Conservation (phyloP, 2,797 vertebrate species). For the Acanthurus tractus region DNA sequence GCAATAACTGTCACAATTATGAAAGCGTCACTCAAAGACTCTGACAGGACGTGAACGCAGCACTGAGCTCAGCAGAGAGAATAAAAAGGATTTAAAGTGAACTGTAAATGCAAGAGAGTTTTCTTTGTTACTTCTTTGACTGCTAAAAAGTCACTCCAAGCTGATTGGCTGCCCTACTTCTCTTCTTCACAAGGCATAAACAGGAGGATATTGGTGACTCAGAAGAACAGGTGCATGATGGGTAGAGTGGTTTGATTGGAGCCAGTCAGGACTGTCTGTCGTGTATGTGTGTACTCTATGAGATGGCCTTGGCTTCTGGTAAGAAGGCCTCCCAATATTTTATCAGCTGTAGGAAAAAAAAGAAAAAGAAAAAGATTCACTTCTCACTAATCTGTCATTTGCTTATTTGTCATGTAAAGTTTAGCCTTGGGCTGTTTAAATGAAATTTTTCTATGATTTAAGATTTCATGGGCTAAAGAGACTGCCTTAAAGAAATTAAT, state of each 20-base stretch:
- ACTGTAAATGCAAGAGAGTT: background rate
- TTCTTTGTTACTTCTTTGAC: background rate
- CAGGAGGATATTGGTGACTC: conserved; percentile 63
- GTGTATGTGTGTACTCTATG: conserved; percentile 78
- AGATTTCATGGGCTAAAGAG: too few relatives aligned
- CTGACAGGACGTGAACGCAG: conserved; percentile 28
- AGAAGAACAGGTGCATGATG: conserved; percentile 64
- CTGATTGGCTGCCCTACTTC: conserved; percentile 79
- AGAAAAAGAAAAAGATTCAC: background rate
- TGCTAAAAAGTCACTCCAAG: conserved; percentile 69
- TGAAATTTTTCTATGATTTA: too few relatives aligned
- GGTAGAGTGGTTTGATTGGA: conserved; percentile 61
- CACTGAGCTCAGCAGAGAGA: background rate
- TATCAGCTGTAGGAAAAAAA: conserved; percentile 88
- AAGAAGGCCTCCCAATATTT: conserved; percentile 99
- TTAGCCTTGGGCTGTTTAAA: background rate
- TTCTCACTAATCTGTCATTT: background rate
- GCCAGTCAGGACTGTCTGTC: conserved; percentile 41
- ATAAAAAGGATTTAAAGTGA: background rate
- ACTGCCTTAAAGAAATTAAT: too few relatives aligned
- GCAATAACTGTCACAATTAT: background rate
- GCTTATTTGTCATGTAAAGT: background rate
- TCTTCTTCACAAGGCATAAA: conserved; percentile 64
- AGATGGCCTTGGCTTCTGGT: conserved; percentile 98
- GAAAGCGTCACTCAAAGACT: background rate